Evolutionary conservation across 2,113 vertebrate genomes (phyloP).

Genomic region (Centropus unirufus): DNA sequence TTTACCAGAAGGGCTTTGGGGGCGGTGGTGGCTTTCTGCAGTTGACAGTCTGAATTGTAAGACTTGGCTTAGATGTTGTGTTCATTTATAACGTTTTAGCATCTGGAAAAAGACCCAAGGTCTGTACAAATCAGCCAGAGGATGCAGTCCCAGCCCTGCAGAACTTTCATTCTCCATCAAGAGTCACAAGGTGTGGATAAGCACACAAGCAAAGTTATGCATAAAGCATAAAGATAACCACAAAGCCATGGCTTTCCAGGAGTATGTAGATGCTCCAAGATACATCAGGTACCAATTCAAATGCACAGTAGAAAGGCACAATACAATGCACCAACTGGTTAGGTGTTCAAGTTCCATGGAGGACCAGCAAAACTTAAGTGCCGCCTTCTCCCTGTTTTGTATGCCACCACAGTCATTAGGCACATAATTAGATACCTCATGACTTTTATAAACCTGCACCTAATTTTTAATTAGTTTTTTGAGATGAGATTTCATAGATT

Average conservation of each 20-base stretch:
- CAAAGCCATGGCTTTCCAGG: not conserved
- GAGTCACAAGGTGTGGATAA: not conserved
- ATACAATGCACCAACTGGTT: not conserved
- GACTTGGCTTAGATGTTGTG: not conserved
- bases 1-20: not conserved
- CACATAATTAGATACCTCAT: not conserved
- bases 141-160: not conserved
- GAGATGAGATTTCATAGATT: not conserved
- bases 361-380: not conserved
- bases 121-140: not conserved
- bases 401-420: not conserved
- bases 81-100: not conserved
- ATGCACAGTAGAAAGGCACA: not conserved
- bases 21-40: not conserved
- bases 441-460: not conserved
- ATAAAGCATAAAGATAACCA: not conserved
- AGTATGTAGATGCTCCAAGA: not conserved
- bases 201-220: not conserved
- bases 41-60: not conserved
- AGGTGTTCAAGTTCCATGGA: not conserved
- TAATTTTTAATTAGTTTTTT: not conserved
- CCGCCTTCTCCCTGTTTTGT: not conserved
- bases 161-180: not conserved
- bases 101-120: fast-evolving
- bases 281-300: not conserved